phyloP scores from a whole-genome alignment of 2,797 vertebrate genomes.

The Podarcis lilfordi region DNA sequence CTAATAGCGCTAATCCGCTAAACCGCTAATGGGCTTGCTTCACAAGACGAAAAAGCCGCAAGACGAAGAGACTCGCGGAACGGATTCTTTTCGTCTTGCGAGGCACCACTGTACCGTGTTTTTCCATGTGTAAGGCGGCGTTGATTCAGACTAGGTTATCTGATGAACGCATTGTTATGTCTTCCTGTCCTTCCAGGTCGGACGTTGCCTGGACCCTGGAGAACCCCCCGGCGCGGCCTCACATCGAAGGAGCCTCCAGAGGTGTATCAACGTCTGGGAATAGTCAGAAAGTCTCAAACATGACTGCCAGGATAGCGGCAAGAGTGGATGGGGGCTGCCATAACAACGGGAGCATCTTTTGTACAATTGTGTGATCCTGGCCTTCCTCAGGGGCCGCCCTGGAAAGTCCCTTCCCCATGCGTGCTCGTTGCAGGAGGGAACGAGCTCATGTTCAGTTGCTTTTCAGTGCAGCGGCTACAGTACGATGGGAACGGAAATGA shows the following conservation, averaged over 20 bases:
- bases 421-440: background rate
- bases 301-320: slow-evolving; percentile 88
- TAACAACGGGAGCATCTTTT: slow-evolving; percentile 86
- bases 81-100: too few species aligned
- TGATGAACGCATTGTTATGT: too few species aligned
- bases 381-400: background rate
- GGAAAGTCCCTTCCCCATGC: background rate
- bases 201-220: slow-evolving; percentile 83
- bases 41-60: too few species aligned
- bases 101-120: background rate
- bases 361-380: slow-evolving; percentile 83
- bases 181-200: slow-evolving; percentile 58
- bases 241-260: slow-evolving; percentile 77
- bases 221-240: slow-evolving; percentile 88
- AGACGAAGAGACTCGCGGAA: too few species aligned
- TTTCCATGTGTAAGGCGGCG: background rate
- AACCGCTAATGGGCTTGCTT: too few species aligned
- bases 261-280: slow-evolving; percentile 76
- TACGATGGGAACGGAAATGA: background rate
- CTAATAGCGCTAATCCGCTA: too few species aligned
- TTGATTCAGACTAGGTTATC: background rate
- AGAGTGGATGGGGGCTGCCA: slow-evolving; percentile 89
- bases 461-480: background rate
- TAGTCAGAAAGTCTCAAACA: slow-evolving; percentile 81
- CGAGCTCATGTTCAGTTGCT: background rate